Evolutionary conservation across 2,888 invertebrate genomes (phyloP).

Genomic region (Nymphalis urticae): DNA sequence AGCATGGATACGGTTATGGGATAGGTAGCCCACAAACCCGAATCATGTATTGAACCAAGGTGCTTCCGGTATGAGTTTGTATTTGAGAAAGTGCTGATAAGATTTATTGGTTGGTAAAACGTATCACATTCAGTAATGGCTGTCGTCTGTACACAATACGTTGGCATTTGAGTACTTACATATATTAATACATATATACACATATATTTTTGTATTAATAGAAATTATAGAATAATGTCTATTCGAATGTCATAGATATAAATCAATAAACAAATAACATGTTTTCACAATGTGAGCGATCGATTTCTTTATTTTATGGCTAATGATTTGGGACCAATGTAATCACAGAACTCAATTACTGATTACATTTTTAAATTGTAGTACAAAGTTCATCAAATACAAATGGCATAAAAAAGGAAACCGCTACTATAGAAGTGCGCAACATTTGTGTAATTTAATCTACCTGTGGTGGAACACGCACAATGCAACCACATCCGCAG

Average conservation of each 20-base stretch:
- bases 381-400: constrained; percentile 24
- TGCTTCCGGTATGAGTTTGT: constrained; percentile 53
- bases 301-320: no score
- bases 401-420: constrained; percentile 28
- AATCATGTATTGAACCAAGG: constrained; percentile 55
- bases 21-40: constrained; percentile 62
- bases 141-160: not conserved
- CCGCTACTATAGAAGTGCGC: constrained; percentile 33
- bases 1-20: constrained; percentile 44
- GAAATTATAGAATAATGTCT: no score
- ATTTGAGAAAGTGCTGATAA: constrained; percentile 44
- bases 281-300: no score
- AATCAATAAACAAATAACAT: no score
- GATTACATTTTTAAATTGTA: no score
- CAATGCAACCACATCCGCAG: constrained; percentile 61
- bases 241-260: no score
- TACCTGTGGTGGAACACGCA: constrained; percentile 35
- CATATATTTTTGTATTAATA: not conserved
- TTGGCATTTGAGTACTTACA: not conserved
- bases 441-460: constrained; percentile 36
- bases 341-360: no score
- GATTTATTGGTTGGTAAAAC: constrained; percentile 39
- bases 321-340: no score
- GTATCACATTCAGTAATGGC: constrained; percentile 23
- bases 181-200: not conserved